Evolutionary conservation across 1,140 invertebrate genomes (phyloP).

Genomic region (Bombus sylvicola): DNA sequence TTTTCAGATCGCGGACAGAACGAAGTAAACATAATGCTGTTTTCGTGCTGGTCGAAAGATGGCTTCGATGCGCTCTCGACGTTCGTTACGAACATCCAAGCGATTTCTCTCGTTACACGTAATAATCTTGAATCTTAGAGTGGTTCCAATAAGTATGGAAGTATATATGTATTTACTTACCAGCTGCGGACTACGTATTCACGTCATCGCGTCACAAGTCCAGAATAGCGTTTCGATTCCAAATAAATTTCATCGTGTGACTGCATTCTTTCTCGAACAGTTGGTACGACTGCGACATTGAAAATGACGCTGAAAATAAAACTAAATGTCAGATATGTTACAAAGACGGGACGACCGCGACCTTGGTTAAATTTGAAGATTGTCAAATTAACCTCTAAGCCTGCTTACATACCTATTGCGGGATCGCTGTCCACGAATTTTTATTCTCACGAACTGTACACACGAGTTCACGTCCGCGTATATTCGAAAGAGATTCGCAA

Average conservation of each 20-base stretch:
- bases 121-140: too few species aligned
- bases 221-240: slow-evolving; percentile 29
- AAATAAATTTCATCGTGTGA: slow-evolving; percentile 36
- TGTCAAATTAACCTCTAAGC: background rate
- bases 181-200: background rate
- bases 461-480: background rate
- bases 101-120: background rate
- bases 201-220: background rate
- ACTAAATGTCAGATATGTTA: slow-evolving; percentile 2
- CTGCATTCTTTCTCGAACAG: background rate
- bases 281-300: background rate
- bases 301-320: slow-evolving; percentile 15
- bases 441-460: background rate
- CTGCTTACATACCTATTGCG: too few species aligned
- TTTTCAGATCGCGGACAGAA: slow-evolving; percentile 21
- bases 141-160: too few species aligned
- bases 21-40: slow-evolving; percentile 31
- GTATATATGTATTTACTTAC: background rate
- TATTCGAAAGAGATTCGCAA: background rate
- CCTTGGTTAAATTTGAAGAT: slow-evolving; percentile 38
- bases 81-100: background rate
- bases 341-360: background rate
- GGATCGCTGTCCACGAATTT: background rate
- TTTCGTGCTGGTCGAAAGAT: background rate
- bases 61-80: background rate